Evolutionary conservation across 2,113 vertebrate species (phyloP).

Genomic region (Saccopteryx leptura): DNA sequence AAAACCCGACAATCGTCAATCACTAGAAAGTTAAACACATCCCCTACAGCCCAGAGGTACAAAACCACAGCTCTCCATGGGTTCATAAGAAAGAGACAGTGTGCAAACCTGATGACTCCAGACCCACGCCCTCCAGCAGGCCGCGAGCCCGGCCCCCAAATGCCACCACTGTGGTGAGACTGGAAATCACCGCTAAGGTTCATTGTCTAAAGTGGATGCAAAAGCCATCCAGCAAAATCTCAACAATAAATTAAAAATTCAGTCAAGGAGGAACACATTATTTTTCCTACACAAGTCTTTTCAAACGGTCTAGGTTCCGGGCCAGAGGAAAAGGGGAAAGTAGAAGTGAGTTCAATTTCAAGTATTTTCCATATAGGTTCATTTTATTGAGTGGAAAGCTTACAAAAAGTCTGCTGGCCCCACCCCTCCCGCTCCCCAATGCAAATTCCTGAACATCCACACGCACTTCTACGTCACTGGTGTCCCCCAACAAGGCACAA

Average conservation of each 20-base stretch:
- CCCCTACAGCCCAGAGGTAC: conserved; percentile 76
- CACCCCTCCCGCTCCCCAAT: conserved; percentile 57
- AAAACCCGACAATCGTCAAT: conserved; percentile 87
- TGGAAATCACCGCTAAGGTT: neutral
- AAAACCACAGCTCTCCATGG: conserved; percentile 75
- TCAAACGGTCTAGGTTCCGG: conserved; percentile 72
- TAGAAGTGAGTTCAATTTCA: conserved; percentile 84
- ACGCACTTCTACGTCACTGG: conserved; percentile 75
- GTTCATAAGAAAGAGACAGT: conserved; percentile 67
- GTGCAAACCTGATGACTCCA: neutral
- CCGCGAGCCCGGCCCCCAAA: neutral
- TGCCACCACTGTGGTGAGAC: neutral
- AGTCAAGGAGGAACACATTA: conserved; percentile 78
- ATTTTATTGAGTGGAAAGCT: conserved; percentile 82
- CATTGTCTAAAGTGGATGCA: conserved; percentile 39
- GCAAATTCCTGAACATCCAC: conserved; percentile 70
- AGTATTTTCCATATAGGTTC: conserved; percentile 84
- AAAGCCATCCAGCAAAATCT: conserved; percentile 56
- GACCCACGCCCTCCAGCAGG: neutral
- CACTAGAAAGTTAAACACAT: conserved; percentile 84
- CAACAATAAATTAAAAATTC: conserved; percentile 88
- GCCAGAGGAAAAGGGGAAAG: conserved; percentile 51
- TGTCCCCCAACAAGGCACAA: conserved; percentile 89
- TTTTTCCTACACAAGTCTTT: conserved; percentile 69
- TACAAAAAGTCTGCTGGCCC: conserved; percentile 54